Conservation (phyloP, 2,888 invertebrate species). For the Biston betularia region DNA sequence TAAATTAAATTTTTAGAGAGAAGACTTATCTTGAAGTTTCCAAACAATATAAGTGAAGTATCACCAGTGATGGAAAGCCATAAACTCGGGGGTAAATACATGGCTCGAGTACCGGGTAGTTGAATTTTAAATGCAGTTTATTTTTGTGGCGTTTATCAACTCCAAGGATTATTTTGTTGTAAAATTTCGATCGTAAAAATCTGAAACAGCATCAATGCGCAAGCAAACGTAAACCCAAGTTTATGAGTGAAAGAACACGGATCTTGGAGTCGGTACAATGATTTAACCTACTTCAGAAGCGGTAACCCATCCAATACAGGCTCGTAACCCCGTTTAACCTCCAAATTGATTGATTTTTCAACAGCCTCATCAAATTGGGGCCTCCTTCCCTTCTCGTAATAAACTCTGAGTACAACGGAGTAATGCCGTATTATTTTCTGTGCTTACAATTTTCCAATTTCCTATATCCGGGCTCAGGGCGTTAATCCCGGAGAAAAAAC, state of each 20-base stretch:
- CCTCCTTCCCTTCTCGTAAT: conserved; percentile 33
- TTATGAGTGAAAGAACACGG: conserved; percentile 31
- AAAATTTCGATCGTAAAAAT: conserved; percentile 28
- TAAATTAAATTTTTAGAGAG: too few species aligned
- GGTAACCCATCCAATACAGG: conserved; percentile 32
- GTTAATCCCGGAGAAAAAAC: conserved; percentile 54
- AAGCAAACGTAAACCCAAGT: conserved; percentile 26
- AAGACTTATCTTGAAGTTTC: too few species aligned
- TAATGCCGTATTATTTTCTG: conserved; percentile 48
- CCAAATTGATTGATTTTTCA: conserved; percentile 48
- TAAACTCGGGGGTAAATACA: background rate
- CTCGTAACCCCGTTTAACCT: conserved; percentile 41
- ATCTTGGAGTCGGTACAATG: conserved; percentile 29
- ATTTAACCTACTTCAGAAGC: conserved; percentile 26
- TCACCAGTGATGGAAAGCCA: background rate
- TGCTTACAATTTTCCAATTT: conserved; percentile 57
- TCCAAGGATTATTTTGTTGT: conserved; percentile 17
- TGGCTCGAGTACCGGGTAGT: background rate
- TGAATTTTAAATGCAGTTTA: conserved; percentile 9
- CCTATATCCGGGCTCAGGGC: conserved; percentile 54
- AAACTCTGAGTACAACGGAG: conserved; percentile 41
- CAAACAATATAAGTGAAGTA: background rate
- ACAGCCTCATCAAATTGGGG: conserved; percentile 44
- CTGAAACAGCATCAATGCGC: conserved; percentile 12
- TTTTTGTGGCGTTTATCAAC: conserved; percentile 17